These are phyloP conservation scores for Atta texana DNA, from an alignment of 1,140 invertebrate species.

Conservation along the genomic window DNA sequence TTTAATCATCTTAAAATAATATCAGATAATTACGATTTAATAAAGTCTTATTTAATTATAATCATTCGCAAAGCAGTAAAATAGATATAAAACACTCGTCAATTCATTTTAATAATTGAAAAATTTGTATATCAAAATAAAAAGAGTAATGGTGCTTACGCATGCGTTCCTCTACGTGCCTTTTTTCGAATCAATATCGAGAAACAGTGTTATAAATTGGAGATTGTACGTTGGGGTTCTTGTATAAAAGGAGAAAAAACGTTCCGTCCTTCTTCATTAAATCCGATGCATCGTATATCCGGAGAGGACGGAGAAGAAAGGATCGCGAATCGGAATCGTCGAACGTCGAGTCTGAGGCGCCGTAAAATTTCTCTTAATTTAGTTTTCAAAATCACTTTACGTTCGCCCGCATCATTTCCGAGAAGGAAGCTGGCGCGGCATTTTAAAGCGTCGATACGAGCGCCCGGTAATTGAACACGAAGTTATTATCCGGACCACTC, in stretches of 20 bases:
- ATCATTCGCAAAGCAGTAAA: neutral
- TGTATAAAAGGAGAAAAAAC: constrained; percentile 22
- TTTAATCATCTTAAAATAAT: constrained; percentile 12
- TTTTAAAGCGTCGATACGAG: constrained; percentile 49
- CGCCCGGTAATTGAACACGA: constrained; percentile 57
- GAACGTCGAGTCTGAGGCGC: neutral
- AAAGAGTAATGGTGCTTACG: neutral
- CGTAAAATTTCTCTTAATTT: constrained; percentile 55
- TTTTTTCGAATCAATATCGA: neutral
- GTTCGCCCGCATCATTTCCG: constrained; percentile 32
- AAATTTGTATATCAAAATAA: constrained; percentile 26
- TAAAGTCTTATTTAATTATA: neutral
- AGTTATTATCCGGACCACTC: constrained; percentile 53
- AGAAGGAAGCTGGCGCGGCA: constrained; percentile 21
- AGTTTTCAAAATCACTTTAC: constrained; percentile 52
- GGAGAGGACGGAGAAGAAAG: neutral
- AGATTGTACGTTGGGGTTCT: neutral
- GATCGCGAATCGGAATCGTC: neutral
- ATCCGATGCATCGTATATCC: neutral
- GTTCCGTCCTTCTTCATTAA: neutral
- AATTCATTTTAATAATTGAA: constrained; percentile 2
- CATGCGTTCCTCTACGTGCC: neutral
- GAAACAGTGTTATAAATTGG: constrained; percentile 36
- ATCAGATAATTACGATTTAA: neutral
- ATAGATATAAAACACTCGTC: neutral